Conservation (phyloP, 2,113 vertebrate species). For the Eulacestoma nigropectus region DNA sequence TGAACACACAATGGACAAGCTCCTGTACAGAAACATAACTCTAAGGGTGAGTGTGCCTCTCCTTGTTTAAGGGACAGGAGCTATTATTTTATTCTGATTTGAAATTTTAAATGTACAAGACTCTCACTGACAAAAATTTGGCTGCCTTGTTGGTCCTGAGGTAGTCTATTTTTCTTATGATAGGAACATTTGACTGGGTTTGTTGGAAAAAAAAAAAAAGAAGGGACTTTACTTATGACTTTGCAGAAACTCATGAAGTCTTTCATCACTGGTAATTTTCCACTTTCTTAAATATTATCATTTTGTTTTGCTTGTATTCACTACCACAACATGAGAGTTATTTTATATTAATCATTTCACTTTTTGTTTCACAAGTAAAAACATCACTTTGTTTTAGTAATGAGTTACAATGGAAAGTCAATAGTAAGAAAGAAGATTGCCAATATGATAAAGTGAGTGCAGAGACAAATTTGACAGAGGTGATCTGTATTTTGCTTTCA, state of each 20-base stretch:
- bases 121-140: not conserved
- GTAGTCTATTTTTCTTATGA: not conserved
- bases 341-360: not conserved
- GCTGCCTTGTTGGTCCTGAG: not conserved
- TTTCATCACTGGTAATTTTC: not conserved
- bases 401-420: conserved; percentile 24
- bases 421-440: conserved; percentile 19
- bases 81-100: not conserved
- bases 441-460: not conserved
- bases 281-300: not conserved
- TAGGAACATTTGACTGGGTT: not conserved
- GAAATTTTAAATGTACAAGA: not conserved
- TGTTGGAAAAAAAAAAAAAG: not conserved
- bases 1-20: not conserved
- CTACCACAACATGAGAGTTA: not conserved
- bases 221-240: not conserved
- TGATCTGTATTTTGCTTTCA: conserved; percentile 45
- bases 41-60: not conserved
- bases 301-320: not conserved
- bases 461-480: not conserved
- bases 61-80: not conserved
- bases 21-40: not conserved
- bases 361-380: conserved; percentile 39
- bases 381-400: conserved; percentile 1
- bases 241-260: not conserved